Evolutionary conservation across 2,888 invertebrate species (phyloP), one percentile per base, ranked within the genome.

Genomic region (Onthophagus sagittarius): DNA sequence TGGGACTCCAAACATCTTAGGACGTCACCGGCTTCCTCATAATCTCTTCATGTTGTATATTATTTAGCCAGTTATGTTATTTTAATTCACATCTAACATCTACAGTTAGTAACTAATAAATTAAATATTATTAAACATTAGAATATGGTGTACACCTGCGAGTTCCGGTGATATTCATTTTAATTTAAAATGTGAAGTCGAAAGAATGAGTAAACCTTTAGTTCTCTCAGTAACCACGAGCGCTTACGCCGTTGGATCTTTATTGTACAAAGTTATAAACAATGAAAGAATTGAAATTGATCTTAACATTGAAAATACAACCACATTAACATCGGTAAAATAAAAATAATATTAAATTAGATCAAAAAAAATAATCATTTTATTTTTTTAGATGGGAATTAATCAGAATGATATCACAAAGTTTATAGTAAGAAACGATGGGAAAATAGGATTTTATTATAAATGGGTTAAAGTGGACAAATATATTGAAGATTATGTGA

Each of bases 91-190:
- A 23, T 2, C 2, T 3, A 23, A 23, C 23, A 23, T 23, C 23
- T 23, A 2, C 3, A 23, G 23, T 23, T 23, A 23, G 23, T 23
- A 23, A 23, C 23, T 2, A 23, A 23, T 23, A 23, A 23, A 23
- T 23, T 1, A 23, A 23, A 23, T 23, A 23, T 23, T 62, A 31
- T n/a, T n/a, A 67, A 72, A 15, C 11, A 71, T 64, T 72, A 63
- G 90, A 77, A 82, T 91, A 63, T 85, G 84, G 73, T 90, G 88
- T 79, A 86, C 87, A 23, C 88, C 90, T 0, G 86, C 86, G 67
- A 82, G 86, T 77, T 85, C 88, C 64, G 90, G 90, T 0, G 87
- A 88, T 32, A 79, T 87, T 14, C 86, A 86, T 6, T 91, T 90
- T 79, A 87, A 86, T 77, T 83, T 90, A 79, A 88, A 87, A 79